Base-by-base conservation (phyloP, 2,888 invertebrate genomes). In the Chydorus sphaericus region DNA sequence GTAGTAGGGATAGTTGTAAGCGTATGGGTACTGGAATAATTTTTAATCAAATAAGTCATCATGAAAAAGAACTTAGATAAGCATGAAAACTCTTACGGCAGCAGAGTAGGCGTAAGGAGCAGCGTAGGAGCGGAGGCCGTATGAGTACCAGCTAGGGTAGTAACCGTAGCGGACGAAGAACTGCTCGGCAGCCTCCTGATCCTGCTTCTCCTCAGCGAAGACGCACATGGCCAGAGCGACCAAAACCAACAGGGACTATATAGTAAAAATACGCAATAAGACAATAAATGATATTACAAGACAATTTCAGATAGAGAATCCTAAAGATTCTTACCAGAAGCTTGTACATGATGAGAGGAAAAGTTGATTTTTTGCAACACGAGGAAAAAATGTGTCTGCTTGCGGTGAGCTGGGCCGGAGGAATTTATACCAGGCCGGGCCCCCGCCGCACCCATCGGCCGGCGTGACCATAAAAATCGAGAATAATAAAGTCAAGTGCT, bases 291-390 rank as follows among this genome's bases (percentile, higher is more conserved):
- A n/a, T n/a, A n/a, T n/a, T n/a, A n/a, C n/a, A n/a, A n/a, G n/a
- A n/a, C n/a, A n/a, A n/a, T n/a, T n/a, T n/a, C n/a, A n/a, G n/a
- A n/a, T n/a, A n/a, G n/a, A n/a, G n/a, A n/a, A n/a, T n/a, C n/a
- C n/a, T n/a, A n/a, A n/a, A n/a, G n/a, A n/a, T n/a, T 10, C 33
- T 8, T 33, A 33, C 33, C 33, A 33, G 14, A 14, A 33, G 14
- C 44, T 44, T 44, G 44, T 44, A 44, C 44, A 44, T 44, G 26
- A 28, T 23, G 44, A 44, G 44, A n/a, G 8, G 38, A 28, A 44
- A n/a, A 23, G 20, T 5, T 5, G 44, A 26, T 11, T 6, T 44
- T 44, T 44, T 2, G 2, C 44, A 20, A 23, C 4, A 44, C 11
- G 44, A 26, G 26, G 28, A 26, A 7, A 26, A 2, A 4, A 28